Conservation (phyloP, 2,113 vertebrate species). For the Oxyruncus cristatus region DNA sequence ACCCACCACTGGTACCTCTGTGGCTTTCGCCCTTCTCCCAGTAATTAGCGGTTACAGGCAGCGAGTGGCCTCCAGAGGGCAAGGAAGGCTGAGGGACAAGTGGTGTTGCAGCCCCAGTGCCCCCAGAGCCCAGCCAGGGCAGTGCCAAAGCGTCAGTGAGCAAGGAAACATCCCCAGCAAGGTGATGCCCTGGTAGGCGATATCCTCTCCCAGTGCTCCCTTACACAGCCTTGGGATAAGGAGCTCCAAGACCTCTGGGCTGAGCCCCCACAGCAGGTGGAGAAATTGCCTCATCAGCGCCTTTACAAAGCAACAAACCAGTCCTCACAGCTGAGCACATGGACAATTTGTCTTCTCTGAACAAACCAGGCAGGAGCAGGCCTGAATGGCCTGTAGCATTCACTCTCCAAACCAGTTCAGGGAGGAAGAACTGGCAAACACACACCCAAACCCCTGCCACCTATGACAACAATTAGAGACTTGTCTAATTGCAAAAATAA, state of each 20-base stretch:
- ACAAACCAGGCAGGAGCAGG: not conserved
- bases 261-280: not conserved
- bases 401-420: not conserved
- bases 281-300: not conserved
- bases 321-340: fast-evolving
- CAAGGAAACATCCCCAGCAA: not conserved
- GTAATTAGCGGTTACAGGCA: fast-evolving
- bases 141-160: fast-evolving
- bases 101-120: fast-evolving
- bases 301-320: not conserved
- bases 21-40: fast-evolving
- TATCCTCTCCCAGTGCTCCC: fast-evolving
- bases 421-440: not conserved
- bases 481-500: slow-evolving; percentile 79
- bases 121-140: not conserved
- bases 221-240: fast-evolving
- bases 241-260: not conserved
- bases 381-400: not conserved
- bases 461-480: slow-evolving; percentile 72
- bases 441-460: slow-evolving; percentile 40
- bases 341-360: not conserved
- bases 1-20: fast-evolving
- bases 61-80: not conserved
- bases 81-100: too few relatives aligned
- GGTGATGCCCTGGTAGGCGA: not conserved